These are phyloP conservation scores for Bos indicus DNA, from an alignment of 2,113 vertebrate species.

Conservation along the genomic window DNA sequence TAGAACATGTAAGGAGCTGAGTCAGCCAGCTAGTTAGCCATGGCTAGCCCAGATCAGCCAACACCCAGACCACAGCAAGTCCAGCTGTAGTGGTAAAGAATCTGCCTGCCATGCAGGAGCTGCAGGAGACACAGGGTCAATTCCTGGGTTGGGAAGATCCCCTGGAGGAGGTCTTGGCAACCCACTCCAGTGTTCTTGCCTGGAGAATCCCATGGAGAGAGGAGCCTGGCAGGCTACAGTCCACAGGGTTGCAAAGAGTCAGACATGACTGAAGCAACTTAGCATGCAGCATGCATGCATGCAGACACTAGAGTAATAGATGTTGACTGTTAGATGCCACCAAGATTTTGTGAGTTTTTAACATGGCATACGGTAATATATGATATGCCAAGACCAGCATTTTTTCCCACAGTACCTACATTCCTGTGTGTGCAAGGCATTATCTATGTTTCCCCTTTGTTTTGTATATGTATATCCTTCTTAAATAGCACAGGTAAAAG, in stretches of 20 bases:
- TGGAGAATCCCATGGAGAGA: neutral
- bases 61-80: neutral
- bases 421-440: neutral
- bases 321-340: neutral
- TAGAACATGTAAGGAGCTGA: neutral
- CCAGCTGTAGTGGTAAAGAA: neutral
- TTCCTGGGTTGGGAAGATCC: neutral
- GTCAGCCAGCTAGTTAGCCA: neutral
- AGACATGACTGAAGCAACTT: neutral
- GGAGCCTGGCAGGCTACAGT: neutral
- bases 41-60: neutral
- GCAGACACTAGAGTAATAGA: neutral
- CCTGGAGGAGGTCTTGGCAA: neutral
- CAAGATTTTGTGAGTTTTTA: neutral
- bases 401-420: neutral
- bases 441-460: neutral
- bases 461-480: neutral
- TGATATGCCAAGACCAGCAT: accelerated
- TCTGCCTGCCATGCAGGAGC: neutral
- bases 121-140: neutral
- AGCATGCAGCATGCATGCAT: neutral
- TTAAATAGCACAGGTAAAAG: neutral
- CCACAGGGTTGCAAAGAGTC: neutral
- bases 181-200: neutral
- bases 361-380: neutral